Percentiles rank a stretch among this genome's conserved stretches.
phyloP scores from a whole-genome alignment of 1,140 invertebrate genomes.

The Meloidogyne floridensis region DNA sequence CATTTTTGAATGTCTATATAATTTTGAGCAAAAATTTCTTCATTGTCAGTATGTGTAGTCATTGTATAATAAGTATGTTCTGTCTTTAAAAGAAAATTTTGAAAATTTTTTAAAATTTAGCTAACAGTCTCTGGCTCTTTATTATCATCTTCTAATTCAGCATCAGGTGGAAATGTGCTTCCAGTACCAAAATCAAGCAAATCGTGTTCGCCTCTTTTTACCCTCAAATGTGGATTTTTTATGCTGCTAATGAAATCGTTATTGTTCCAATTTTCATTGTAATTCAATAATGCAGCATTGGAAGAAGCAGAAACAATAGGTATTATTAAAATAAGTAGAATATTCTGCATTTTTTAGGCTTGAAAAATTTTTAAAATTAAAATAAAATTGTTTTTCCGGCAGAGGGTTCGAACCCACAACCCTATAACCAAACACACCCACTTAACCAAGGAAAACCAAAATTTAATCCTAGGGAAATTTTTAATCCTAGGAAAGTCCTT shows the following conservation, averaged over 20 bases:
- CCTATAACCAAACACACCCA: background rate
- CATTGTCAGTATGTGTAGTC: constrained; percentile 33
- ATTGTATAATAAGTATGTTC: constrained; percentile 56
- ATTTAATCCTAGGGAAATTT: background rate
- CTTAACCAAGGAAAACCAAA: too few species aligned
- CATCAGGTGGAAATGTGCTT: constrained; percentile 33
- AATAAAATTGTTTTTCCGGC: background rate
- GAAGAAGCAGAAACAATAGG: background rate
- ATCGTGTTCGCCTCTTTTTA: background rate
- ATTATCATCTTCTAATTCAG: constrained; percentile 33
- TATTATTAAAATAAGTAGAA: background rate
- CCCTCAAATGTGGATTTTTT: background rate
- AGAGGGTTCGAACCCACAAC: background rate
- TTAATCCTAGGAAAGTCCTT: constrained; percentile 32
- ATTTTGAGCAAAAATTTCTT: constrained; percentile 28
- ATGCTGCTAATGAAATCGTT: background rate
- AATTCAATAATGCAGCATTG: background rate
- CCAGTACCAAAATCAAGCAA: constrained; percentile 27
- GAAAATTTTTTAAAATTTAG: too few species aligned
- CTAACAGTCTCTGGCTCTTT: constrained; percentile 19
- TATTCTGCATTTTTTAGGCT: too few species aligned
- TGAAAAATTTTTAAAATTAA: background rate
- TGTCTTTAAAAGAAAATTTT: constrained; percentile 30
- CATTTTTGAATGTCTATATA: constrained; percentile 50
- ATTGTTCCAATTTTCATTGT: background rate